Evolutionary conservation across 2,888 invertebrate genomes (phyloP).

Genomic region (Plagodis pulveraria): DNA sequence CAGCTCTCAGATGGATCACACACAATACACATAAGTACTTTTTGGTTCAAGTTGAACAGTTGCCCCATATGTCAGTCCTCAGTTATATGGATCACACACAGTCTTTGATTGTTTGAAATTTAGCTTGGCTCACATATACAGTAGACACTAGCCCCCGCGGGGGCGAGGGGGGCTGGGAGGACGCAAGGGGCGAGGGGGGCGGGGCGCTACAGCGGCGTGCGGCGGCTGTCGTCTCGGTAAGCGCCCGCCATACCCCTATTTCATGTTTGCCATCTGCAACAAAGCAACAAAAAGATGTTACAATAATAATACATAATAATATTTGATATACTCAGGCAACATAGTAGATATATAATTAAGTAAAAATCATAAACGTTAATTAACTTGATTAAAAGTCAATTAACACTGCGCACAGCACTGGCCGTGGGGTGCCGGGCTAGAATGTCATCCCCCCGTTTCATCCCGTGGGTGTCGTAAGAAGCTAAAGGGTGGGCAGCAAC

Average conservation of each 20-base stretch:
- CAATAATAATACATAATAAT: too few relatives aligned
- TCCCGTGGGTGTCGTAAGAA: too few relatives aligned
- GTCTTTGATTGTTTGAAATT: neutral
- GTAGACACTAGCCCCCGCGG: conserved; percentile 25
- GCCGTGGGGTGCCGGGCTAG: too few relatives aligned
- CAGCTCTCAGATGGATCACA: neutral
- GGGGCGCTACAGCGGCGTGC: conserved; percentile 75
- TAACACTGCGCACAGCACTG: too few relatives aligned
- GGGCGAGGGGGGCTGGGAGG: conserved; percentile 33
- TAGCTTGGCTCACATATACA: conserved; percentile 5
- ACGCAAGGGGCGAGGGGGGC: conserved; percentile 44
- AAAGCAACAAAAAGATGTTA: too few relatives aligned
- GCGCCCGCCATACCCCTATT: conserved; percentile 77
- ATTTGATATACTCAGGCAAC: neutral
- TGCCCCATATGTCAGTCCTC: neutral
- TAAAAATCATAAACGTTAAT: too few relatives aligned
- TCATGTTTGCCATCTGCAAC: conserved; percentile 86
- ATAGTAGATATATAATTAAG: neutral
- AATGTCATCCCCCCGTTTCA: too few relatives aligned
- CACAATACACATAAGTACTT: neutral
- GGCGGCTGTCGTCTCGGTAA: conserved; percentile 73
- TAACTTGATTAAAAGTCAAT: too few relatives aligned
- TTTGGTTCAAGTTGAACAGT: too few relatives aligned
- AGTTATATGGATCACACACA: neutral
- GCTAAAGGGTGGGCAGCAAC: too few relatives aligned